Base-by-base conservation (phyloP, 2,888 invertebrate species). In the Drosophila merina region DNA sequence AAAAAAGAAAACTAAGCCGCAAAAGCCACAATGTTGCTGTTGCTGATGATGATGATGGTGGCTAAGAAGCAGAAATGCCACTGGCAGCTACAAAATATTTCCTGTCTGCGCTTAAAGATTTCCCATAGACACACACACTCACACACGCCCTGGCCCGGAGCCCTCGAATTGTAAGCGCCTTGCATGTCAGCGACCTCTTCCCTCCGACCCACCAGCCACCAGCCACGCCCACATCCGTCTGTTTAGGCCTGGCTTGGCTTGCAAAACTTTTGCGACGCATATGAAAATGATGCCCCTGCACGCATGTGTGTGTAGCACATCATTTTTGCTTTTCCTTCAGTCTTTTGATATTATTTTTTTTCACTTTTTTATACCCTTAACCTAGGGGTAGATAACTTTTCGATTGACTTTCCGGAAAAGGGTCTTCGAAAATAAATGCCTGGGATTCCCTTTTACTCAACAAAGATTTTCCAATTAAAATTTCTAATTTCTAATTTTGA, bases 31-130 rank as follows among this genome's bases (percentile, higher is more conserved):
- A 58, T 52, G 57, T 52, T 67, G 49, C n/a, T 62, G 45, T 6
- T 47, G 26, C 14, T 56, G 56, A 58, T 67, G 58, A 66, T 63
- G 63, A 60, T 59, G 56, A 30, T 52, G 50, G 57, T 64, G 45
- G 33, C 64, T 60, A 54, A 72, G 66, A 52, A 66, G 51, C 31
- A 48, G 48, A 60, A 58, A 48, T 20, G 68, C 56, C 56, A 62
- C 44, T 28, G 40, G 45, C 47, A 64, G 57, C 75, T 69, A 63
- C 57, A 73, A 74, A 79, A 76, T 74, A 88, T 84, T 88, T 84
- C 88, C 84, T 84, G 84, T 84, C 84, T 84, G 81, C 77, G 74
- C 84, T 84, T 80, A 79, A 79, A 84, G 84, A 77, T 88, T 77
- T 79, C 63, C 88, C 88, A 86, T 84, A 88, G 86, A 56, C 60